Evolutionary conservation across 2,888 invertebrate species (phyloP).

Genomic region (Gisinianus flammeolus): DNA sequence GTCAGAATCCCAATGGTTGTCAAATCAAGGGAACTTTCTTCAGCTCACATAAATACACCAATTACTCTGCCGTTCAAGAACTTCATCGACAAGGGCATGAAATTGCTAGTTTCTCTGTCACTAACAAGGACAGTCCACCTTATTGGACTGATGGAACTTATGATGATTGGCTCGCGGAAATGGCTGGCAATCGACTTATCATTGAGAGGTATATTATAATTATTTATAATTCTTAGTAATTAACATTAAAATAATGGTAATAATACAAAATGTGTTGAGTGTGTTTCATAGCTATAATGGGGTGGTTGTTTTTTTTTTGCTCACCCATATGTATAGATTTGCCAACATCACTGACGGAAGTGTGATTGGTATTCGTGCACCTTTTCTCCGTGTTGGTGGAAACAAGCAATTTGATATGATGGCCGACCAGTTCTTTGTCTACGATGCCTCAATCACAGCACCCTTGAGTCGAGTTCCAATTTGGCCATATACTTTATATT

Average conservation of each 20-base stretch:
- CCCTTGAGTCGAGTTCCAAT: constrained; percentile 88
- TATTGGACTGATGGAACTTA: constrained; percentile 86
- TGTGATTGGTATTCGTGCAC: constrained; percentile 85
- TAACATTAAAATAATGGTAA: no score
- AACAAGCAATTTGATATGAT: constrained; percentile 98
- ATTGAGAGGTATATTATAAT: constrained; percentile 67
- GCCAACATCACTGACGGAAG: constrained; percentile 91
- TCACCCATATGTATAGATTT: no score
- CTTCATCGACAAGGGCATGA: constrained; percentile 78
- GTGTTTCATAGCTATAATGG: no score
- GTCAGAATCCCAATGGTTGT: constrained; percentile 92
- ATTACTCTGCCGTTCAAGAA: constrained; percentile 48
- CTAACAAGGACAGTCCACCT: constrained; percentile 89
- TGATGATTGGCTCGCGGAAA: constrained; percentile 92
- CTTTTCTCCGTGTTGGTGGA: constrained; percentile 88
- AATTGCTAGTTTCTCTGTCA: constrained; percentile 80
- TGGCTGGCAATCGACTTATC: constrained; percentile 88
- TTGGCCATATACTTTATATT: constrained; percentile 99
- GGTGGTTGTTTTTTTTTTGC: no score
- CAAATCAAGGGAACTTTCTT: constrained; percentile 76
- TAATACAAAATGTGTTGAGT: no score
- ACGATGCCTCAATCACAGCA: constrained; percentile 94
- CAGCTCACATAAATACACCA: constrained; percentile 82
- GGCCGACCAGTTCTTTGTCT: constrained; percentile 87
- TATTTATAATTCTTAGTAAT: constrained; percentile 9